These are phyloP conservation scores for Stictonetta naevosa DNA, from an alignment of 2,113 vertebrate species.

Conservation along the genomic window DNA sequence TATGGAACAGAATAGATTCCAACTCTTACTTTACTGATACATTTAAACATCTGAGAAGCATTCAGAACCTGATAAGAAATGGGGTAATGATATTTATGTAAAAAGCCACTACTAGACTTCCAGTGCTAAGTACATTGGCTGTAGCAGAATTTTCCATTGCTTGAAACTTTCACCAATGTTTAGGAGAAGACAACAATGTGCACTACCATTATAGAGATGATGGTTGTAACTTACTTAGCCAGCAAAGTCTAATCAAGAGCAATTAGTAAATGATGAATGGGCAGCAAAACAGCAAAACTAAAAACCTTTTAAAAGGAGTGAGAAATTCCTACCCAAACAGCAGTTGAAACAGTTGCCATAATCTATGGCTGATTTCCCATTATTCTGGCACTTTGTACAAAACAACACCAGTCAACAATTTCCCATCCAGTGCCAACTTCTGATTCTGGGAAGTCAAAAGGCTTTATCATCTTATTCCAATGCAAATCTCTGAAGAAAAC, in stretches of 20 bases:
- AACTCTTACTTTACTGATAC: background rate
- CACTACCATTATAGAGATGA: background rate
- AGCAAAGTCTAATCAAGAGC: background rate
- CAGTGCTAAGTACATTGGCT: background rate
- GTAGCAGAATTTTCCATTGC: background rate
- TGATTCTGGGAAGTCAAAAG: background rate
- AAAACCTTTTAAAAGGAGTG: background rate
- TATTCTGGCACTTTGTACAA: background rate
- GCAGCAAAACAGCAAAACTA: background rate
- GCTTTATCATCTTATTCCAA: background rate
- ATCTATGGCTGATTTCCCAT: background rate
- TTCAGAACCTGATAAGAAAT: background rate
- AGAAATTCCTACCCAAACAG: background rate
- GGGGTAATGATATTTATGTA: background rate
- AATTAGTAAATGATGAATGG: background rate
- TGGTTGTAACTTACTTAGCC: background rate
- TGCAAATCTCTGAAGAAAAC: background rate
- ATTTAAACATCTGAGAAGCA: background rate
- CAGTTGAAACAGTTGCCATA: background rate
- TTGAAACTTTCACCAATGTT: background rate
- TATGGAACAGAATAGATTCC: background rate
- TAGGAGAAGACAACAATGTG: background rate
- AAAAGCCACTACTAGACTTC: background rate
- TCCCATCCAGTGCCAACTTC: background rate
- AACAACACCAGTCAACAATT: background rate